Evolutionary conservation across 2,888 invertebrate genomes (phyloP).

Genomic region (Aleiodes leptofemur): DNA sequence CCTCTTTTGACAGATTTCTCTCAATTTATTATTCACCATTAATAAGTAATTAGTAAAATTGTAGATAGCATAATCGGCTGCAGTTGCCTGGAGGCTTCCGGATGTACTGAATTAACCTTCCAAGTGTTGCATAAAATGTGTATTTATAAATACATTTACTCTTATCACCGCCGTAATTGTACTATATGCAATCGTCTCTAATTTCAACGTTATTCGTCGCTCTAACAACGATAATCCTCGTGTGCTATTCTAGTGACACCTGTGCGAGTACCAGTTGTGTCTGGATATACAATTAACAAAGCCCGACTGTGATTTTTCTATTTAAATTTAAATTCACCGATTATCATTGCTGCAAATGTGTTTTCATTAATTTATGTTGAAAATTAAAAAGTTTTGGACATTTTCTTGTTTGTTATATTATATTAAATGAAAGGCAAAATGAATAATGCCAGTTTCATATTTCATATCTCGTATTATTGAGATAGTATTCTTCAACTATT

Average conservation of each 20-base stretch:
- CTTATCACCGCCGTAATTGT: constrained; percentile 4
- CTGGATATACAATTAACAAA: neutral
- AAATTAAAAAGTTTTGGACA: too few species aligned
- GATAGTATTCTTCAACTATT: neutral
- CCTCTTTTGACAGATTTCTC: too few species aligned
- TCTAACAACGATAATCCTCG: constrained; percentile 18
- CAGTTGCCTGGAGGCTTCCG: neutral
- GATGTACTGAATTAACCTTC: neutral
- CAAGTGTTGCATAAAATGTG: constrained; percentile 15
- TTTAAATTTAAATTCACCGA: neutral
- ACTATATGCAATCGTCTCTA: constrained; percentile 5
- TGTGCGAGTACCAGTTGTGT: constrained; percentile 27
- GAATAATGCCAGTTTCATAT: neutral
- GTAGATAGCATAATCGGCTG: neutral
- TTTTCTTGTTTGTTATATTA: neutral
- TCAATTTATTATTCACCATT: too few species aligned
- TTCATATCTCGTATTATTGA: neutral
- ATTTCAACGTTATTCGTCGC: constrained; percentile 11
- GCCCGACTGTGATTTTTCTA: neutral
- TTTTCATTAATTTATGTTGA: too few species aligned
- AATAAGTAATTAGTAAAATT: neutral
- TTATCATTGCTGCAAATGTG: too few species aligned
- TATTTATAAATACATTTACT: constrained; percentile 25
- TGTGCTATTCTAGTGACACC: constrained; percentile 13
- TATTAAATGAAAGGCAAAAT: neutral